Evolutionary conservation across 2,797 vertebrate species (phyloP), one percentile per base, ranked within the genome.

Genomic region (Mormyrops boulengeri): DNA sequence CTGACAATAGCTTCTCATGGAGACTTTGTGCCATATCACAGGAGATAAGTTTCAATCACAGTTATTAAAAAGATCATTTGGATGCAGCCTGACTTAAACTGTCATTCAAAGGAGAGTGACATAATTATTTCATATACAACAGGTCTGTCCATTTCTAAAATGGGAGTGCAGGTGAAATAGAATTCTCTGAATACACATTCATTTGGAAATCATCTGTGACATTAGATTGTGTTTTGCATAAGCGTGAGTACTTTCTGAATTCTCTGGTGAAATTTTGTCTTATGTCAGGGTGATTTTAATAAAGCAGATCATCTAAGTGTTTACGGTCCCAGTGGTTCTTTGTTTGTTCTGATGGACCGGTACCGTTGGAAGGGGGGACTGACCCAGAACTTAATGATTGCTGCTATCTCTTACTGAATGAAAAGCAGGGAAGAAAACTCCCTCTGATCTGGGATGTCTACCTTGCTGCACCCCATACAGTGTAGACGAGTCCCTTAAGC

Each of bases 1-100:
- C 38, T 26, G 47, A 87, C 52, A 57, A 55, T 57, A 50, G 11
- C 26, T 86, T 22, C 47, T 53, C 49, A 34, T 49, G 44, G 22
- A 49, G 50, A 34, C 50, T 8, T 30, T 26, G 5, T 87, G 34
- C 85, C 26, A 57, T 55, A 87, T 57, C 30, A 57, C 30, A 57
- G 85, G 53, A 87, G 52, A 87, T 38, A 57, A 57, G 30, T 50
- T 85, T 30, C 47, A 52, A 22, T 50, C 82, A 85, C 82, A 85
- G 82, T 85, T 85, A 85, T 52, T 85, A 85, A 85, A 85, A 52
- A 85, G 82, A 85, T 52, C 82, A 85, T 85, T 52, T 85, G 82
- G 82, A 52, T 52, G 49, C 7, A 9, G 44, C 47, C 26, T 52
- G 26, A 85, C 82, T 50, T 85, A 52, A 14, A 12, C 38, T 85